A percentile compares a stretch with the other conserved stretches of the same genome.
These are phyloP conservation scores for Carlito syrichta DNA, from an alignment of 2,113 vertebrate species.

Conservation along the genomic window DNA sequence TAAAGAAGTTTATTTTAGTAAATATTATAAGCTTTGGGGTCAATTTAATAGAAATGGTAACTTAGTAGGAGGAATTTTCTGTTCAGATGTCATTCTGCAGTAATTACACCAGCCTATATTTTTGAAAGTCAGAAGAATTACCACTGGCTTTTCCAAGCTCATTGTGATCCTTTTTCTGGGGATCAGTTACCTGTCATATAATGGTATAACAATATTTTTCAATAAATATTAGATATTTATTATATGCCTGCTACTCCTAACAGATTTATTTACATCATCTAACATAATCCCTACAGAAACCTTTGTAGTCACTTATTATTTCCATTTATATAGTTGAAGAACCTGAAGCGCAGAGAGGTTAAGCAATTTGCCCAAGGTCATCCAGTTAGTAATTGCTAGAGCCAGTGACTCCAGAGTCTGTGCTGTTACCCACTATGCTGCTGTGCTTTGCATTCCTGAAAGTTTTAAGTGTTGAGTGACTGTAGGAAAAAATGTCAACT, in stretches of 20 bases:
- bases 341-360: background rate
- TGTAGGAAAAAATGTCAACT: background rate
- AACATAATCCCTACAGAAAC: background rate
- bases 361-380: background rate
- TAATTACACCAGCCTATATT: background rate
- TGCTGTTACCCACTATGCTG: background rate
- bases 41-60: background rate
- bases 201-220: background rate
- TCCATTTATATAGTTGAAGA: background rate
- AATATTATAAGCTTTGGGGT: background rate
- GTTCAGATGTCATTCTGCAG: background rate
- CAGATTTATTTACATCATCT: background rate
- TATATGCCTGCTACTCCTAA: background rate
- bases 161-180: background rate
- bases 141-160: background rate
- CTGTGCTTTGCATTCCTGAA: background rate
- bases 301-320: background rate
- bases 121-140: background rate
- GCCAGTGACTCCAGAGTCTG: background rate
- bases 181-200: background rate
- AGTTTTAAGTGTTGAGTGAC: background rate
- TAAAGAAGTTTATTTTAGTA: background rate
- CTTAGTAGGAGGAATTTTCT: background rate
- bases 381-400: background rate
- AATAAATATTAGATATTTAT: background rate